These are phyloP conservation scores for Erebia ligea DNA, from an alignment of 2,888 invertebrate genomes.

Conservation along the genomic window DNA sequence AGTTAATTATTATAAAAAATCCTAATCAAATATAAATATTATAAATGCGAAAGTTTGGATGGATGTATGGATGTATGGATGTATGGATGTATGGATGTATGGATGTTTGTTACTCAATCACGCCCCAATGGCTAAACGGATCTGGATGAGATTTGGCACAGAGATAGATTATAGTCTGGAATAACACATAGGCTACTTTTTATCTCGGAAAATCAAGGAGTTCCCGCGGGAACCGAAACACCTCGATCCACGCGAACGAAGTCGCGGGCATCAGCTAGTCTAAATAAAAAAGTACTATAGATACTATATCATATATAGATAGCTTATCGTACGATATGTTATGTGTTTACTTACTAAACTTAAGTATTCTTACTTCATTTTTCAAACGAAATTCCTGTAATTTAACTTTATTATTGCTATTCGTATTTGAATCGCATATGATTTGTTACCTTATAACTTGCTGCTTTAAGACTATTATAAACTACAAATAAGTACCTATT, in stretches of 20 bases:
- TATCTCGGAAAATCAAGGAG: no score
- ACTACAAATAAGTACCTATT: slow-evolving; percentile 37
- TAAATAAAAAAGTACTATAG: background rate
- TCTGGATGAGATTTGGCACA: no score
- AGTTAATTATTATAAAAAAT: background rate
- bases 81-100: no score
- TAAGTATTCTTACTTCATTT: background rate
- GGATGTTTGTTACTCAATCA: no score
- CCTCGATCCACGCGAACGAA: no score
- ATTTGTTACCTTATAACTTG: slow-evolving; percentile 39
- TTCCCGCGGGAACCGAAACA: no score
- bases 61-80: no score
- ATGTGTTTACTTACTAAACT: background rate
- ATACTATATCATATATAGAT: background rate
- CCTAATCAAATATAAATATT: background rate
- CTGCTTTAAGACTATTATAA: slow-evolving; percentile 50
- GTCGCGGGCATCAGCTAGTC: no score
- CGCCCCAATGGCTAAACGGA: no score
- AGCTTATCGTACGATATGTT: background rate
- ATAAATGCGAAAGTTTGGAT: no score
- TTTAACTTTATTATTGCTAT: slow-evolving; percentile 6
- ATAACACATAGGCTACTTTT: no score
- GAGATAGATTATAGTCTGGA: no score
- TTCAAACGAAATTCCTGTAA: background rate
- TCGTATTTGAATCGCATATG: slow-evolving; percentile 34